A percentile compares a stretch with the other conserved stretches of the same genome.
Conservation (phyloP, 2,797 vertebrate genomes). For the Liasis olivaceus region DNA sequence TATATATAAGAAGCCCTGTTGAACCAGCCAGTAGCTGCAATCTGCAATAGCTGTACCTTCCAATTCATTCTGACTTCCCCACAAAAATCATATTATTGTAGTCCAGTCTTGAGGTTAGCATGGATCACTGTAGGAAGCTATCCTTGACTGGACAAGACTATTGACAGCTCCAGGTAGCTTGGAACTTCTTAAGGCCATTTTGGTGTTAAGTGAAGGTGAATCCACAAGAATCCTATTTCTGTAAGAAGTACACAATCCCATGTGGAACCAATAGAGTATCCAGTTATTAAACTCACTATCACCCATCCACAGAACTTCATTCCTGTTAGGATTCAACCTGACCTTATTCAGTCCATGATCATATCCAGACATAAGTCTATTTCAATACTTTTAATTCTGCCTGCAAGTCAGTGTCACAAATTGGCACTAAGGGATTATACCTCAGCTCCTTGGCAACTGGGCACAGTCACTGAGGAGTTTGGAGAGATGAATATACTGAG, state of each 20-base stretch:
- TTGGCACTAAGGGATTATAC: not conserved
- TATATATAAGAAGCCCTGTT: not conserved
- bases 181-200: not conserved
- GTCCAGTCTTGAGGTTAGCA: not conserved
- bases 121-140: not conserved
- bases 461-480: not conserved
- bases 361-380: not conserved
- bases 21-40: not conserved
- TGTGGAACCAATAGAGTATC: not conserved
- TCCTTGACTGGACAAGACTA: not conserved
- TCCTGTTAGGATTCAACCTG: not conserved
- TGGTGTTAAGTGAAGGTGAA: not conserved
- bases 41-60: not conserved
- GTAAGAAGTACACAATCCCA: not conserved
- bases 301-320: not conserved
- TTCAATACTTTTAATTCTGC: not conserved
- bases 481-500: not conserved
- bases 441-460: not conserved
- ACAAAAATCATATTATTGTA: not conserved
- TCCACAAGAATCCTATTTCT: not conserved
- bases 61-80: not conserved
- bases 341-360: not conserved
- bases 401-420: not conserved
- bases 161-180: not conserved
- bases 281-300: not conserved